Evolutionary conservation across 1,140 invertebrate species (phyloP).

Genomic region (Drosophila kohkoa): DNA sequence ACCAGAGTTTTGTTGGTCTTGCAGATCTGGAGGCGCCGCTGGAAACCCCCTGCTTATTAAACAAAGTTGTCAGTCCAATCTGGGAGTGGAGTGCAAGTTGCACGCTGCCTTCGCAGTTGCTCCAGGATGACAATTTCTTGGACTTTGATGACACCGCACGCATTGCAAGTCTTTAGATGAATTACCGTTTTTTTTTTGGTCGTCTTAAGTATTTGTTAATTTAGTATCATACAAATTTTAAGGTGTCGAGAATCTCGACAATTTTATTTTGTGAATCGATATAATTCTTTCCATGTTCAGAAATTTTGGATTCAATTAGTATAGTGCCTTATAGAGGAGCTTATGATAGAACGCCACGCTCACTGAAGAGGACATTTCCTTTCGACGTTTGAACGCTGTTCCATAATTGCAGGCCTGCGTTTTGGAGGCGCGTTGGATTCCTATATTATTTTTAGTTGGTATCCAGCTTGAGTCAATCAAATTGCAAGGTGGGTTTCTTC

Average conservation of each 20-base stretch:
- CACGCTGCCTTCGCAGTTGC: slow-evolving; percentile 55
- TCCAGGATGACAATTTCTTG: slow-evolving; percentile 42
- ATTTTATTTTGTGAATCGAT: slow-evolving; percentile 61
- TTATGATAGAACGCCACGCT: slow-evolving; percentile 55
- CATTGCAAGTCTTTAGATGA: slow-evolving; percentile 53
- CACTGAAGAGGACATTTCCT: slow-evolving; percentile 37
- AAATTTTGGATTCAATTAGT: slow-evolving; percentile 25
- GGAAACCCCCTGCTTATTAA: slow-evolving; percentile 43
- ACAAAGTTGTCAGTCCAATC: slow-evolving; percentile 85
- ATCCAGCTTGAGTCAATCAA: slow-evolving; percentile 37
- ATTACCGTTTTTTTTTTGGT: slow-evolving; percentile 21
- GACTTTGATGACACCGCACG: slow-evolving; percentile 15
- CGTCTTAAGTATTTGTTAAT: slow-evolving; percentile 30
- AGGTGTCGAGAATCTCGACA: slow-evolving; percentile 5
- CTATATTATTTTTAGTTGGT: slow-evolving; percentile 4
- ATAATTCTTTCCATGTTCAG: slow-evolving; percentile 60
- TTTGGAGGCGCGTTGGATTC: slow-evolving; percentile 48
- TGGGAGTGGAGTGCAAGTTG: slow-evolving; percentile 82
- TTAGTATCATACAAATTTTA: slow-evolving; percentile 24
- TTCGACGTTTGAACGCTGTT: slow-evolving; percentile 43
- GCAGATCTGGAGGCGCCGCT: slow-evolving; percentile 13
- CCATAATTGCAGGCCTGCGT: slow-evolving; percentile 52
- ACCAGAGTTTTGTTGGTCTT: slow-evolving; percentile 23
- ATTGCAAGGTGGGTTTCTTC: slow-evolving; percentile 54
- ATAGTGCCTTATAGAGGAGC: slow-evolving; percentile 34